Base-by-base conservation (phyloP, 2,797 vertebrate genomes). In the Acipenser ruthenus region DNA sequence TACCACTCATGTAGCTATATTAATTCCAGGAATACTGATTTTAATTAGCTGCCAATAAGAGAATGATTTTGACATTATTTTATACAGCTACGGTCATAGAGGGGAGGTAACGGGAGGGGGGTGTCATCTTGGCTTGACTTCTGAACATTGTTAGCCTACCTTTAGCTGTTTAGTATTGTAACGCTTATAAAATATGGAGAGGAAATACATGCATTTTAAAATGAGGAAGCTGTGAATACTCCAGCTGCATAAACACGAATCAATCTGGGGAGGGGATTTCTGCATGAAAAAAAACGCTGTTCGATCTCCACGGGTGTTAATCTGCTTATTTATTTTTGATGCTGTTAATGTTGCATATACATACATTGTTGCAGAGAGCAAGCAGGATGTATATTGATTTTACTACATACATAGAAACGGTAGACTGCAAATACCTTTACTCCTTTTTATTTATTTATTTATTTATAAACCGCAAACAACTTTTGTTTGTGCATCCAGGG, bases 51-150 rank as follows among this genome's bases (percentile, higher is more conserved):
- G 69, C 49, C 77, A 80, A 77, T 70, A 47, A 73, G 69, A 65
- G 85, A 84, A 89, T 83, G 81, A 87, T 86, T 80, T 70, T 12
- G 60, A 49, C 74, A 80, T 65, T 50, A 73, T 83, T 85, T 84
- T 86, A 82, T 69, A 73, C 63, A 79, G 78, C 74, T 37, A 13
- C 49, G 8, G 11, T 51, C 52, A 37, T 5, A 10, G 61, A 18
- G 18, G 18, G 18, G 18, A 18, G 18, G 2, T 1, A 18, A 18
- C 18, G 10, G 18, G 7, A 15, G 7, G 15, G 11, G 6, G 8
- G 63, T 11, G 50, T 8, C 10, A 49, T 63, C 49, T 65, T 50
- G 49, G 15, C 55, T 62, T 62, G 23, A 10, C 48, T 64, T 60
- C 10, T 2, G 23, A 23, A 6, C 15, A 12, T 53, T 6, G 50